These are phyloP conservation scores for Hetaerina titia DNA, from an alignment of 2,888 invertebrate species.

Conservation along the genomic window DNA sequence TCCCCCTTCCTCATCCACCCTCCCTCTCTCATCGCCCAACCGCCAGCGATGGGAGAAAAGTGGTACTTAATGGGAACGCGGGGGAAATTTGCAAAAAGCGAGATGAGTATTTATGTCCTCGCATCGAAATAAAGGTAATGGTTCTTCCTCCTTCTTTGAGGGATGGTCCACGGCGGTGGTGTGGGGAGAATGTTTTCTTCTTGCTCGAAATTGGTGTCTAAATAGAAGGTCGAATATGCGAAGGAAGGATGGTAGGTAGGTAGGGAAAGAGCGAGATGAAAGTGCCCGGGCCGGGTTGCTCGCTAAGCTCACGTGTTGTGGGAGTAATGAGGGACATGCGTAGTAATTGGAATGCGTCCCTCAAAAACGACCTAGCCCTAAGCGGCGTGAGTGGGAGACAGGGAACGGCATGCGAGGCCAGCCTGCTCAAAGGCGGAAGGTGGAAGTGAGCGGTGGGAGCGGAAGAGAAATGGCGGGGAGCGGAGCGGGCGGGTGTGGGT, in stretches of 20 bases:
- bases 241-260: too few species aligned
- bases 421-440: not conserved
- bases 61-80: not conserved
- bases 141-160: not conserved
- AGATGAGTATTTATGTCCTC: slow-evolving; percentile 1
- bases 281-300: too few species aligned
- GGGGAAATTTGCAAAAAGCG: not conserved
- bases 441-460: not conserved
- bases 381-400: not conserved
- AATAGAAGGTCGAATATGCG: not conserved
- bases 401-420: not conserved
- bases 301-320: not conserved
- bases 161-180: not conserved
- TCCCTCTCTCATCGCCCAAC: not conserved
- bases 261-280: too few species aligned
- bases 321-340: not conserved
- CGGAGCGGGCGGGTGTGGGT: not conserved
- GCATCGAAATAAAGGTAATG: not conserved
- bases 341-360: slow-evolving; percentile 11
- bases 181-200: not conserved
- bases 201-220: not conserved
- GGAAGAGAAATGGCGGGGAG: not conserved
- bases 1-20: not conserved
- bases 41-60: not conserved
- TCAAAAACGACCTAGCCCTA: not conserved